Base-by-base conservation (phyloP, 92 coral and sea anemone species). In the Zoanthus sansibaricus region DNA sequence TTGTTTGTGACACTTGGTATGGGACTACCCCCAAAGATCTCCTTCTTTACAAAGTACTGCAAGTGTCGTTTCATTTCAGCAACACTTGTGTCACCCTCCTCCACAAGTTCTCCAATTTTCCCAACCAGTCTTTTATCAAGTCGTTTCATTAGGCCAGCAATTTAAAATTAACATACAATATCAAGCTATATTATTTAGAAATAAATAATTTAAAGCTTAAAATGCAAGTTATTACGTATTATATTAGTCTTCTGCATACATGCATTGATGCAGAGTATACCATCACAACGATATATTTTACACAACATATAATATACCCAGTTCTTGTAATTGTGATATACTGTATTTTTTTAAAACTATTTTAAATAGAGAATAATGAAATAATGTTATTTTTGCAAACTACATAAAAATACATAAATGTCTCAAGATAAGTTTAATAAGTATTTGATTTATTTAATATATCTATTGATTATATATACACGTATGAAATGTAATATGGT, bases 51-150 rank as follows among this genome's bases (percentile, higher is more conserved):
- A 49, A 48, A 87, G 54, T 42, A 14, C 9, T 16, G 20, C 10
- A 92, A 49, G 76, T 92, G 93, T 12, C 91, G 76, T 42, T 82
- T 73, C 93, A 92, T 92, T 56, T 92, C 95, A 42, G 86, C 44
- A 47, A 86, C 90, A 83, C 89, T 74, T 0, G 37, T 92, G 55
- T 90, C 89, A 14, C 95, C 95, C 25, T 79, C 79, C 17, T 49
- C 51, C 7, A 92, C 93, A 14, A 90, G 73, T 69, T 92, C 87
- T 17, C 72, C 37, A 13, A 92, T 87, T 84, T 90, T 92, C 51
- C 47, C 10, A 16, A 87, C 87, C 1, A 92, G 4, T 51, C 82
- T 86, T 7, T 68, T 58, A 68, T 90, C 91, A 20, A 90, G 59
- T 25, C 71, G 69, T 25, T 92, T 93, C 55, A 67, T 46, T 8